Evolutionary conservation across 2,797 vertebrate genomes (phyloP), one percentile per base, ranked within the genome.

Genomic region (Scomberomorus guttatus): DNA sequence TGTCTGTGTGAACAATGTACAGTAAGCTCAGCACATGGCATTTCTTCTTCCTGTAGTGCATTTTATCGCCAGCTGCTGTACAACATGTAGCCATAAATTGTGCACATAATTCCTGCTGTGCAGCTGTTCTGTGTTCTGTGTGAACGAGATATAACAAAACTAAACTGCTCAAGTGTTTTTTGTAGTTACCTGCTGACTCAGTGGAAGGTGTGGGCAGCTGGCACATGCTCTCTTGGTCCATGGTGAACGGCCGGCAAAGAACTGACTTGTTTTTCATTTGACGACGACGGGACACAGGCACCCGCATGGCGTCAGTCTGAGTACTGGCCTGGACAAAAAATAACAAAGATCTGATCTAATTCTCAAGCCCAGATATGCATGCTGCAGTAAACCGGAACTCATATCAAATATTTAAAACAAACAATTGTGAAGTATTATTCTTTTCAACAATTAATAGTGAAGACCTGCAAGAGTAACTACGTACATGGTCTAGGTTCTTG

Each of bases 251-350:
- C 76, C 98, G 97, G 91, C 98, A 99, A 85, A 99, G 90, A 69
- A 99, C 94, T 0, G 98, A 97, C 94, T 99, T 99, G 93, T 99
- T 99, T 95, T 99, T 99, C 72, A 99, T 95, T 75, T 97, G 96
- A 67, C 97, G 95, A 24, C 97, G 96, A 44, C 96, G 96, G 29
- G 96, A 93, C 5, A 91, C 93, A 6, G 96, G 96, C 34, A 96
- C 92, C 80, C 97, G 97, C 85, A 96, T 95, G 85, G 96, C 95
- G 64, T 99, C 98, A 0, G 98, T 99, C 86, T 99, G 98, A 61
- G 98, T 99, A 88, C 98, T 99, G 63, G 97, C 98, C 98, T 99
- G 89, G 9, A 55, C 5, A 56, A 44, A 67, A 9, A 51, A 15
- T 22, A 42, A 58, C 4, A 22, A 64, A 22, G 0, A 44, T 20